These are phyloP conservation scores for Ceyx melanurus DNA, from an alignment of 2,113 vertebrate genomes.

Conservation along the genomic window DNA sequence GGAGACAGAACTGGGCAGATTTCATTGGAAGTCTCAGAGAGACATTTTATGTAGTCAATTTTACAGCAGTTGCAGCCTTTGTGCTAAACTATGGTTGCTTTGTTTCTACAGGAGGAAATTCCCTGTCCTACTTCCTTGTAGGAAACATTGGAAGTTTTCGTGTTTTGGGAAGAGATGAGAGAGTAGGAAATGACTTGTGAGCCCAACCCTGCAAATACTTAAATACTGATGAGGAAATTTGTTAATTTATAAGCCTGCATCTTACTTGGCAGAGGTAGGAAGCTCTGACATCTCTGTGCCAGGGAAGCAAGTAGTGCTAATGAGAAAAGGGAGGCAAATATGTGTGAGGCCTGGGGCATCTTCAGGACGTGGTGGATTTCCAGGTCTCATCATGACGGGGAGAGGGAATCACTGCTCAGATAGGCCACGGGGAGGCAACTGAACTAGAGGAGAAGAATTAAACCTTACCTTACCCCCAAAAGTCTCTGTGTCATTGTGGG, in stretches of 20 bases:
- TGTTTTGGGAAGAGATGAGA: background rate
- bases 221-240: background rate
- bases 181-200: background rate
- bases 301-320: background rate
- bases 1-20: background rate
- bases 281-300: background rate
- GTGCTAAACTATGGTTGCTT: background rate
- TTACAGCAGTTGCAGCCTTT: background rate
- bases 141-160: background rate
- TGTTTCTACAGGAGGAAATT: background rate
- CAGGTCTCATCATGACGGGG: background rate
- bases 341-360: background rate
- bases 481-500: background rate
- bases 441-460: background rate
- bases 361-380: background rate
- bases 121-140: background rate
- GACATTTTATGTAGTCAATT: background rate
- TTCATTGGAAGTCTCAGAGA: background rate
- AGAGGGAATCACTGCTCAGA: background rate
- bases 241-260: background rate
- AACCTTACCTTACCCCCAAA: background rate
- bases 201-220: background rate
- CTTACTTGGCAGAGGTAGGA: background rate
- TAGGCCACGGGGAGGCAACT: background rate
- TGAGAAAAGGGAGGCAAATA: background rate